A percentile compares a stretch with the other conserved stretches of the same genome.
These are phyloP conservation scores for Stomorhina lunata DNA, from an alignment of 2,888 invertebrate genomes.

Conservation along the genomic window DNA sequence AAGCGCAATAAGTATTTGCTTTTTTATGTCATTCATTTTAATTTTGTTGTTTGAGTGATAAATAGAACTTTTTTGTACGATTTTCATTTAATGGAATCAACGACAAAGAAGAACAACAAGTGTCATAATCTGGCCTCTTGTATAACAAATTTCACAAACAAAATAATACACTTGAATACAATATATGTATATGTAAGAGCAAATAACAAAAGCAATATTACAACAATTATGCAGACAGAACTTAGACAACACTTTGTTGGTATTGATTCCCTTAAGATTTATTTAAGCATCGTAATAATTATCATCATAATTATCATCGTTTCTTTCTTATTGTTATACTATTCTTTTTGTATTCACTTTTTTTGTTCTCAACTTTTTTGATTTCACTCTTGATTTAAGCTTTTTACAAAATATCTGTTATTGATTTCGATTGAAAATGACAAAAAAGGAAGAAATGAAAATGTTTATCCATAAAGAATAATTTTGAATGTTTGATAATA, in stretches of 20 bases:
- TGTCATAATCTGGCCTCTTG: slow-evolving; percentile 34
- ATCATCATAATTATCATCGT: background rate
- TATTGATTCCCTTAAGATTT: slow-evolving; percentile 37
- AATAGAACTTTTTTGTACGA: slow-evolving; percentile 7
- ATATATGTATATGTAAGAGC: too few species aligned
- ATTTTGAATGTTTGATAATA: background rate
- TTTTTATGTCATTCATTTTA: slow-evolving; percentile 13
- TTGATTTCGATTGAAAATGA: slow-evolving; percentile 11
- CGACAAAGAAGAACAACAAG: slow-evolving; percentile 16
- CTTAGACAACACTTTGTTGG: background rate
- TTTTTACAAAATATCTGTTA: slow-evolving; percentile 28
- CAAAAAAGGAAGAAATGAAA: background rate
- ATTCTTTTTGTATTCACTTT: too few species aligned
- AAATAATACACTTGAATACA: too few species aligned
- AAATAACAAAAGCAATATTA: background rate
- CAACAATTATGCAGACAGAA: background rate
- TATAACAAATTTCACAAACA: slow-evolving; percentile 3
- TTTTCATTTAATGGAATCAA: slow-evolving; percentile 17
- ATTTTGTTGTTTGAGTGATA: background rate
- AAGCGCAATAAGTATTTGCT: slow-evolving; percentile 1
- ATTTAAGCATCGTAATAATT: too few species aligned
- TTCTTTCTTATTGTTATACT: background rate
- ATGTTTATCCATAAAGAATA: background rate
- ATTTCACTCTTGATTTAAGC: slow-evolving; percentile 1
- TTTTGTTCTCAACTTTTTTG: background rate